phyloP scores from a whole-genome alignment of 2,113 vertebrate genomes.

The Chrysemys picta region DNA sequence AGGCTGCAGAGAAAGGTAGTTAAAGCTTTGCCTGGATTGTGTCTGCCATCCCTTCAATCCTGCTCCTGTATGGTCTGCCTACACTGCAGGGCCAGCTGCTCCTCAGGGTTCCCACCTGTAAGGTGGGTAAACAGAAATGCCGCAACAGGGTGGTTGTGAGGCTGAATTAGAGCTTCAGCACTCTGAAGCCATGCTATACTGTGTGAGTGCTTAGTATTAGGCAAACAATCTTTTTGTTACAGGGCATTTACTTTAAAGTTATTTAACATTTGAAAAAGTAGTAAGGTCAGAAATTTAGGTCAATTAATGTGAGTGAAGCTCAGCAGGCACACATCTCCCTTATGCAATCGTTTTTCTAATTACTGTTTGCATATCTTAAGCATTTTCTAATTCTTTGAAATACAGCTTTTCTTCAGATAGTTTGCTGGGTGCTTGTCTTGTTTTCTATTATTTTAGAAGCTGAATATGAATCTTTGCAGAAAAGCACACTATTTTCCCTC shows the following conservation, averaged over 20 bases:
- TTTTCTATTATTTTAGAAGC: neutral
- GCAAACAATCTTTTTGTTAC: constrained; percentile 2
- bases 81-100: neutral
- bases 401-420: neutral
- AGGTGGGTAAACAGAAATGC: too few relatives aligned
- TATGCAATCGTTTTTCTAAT: constrained; percentile 55
- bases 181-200: accelerated
- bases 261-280: constrained; percentile 49
- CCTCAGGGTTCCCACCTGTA: neutral
- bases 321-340: constrained; percentile 53
- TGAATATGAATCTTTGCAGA: neutral
- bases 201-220: neutral
- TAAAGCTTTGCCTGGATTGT: neutral
- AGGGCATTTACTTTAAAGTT: constrained; percentile 15
- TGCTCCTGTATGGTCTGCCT: neutral
- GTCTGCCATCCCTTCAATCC: accelerated
- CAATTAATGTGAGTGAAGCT: constrained; percentile 50
- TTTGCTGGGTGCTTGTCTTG: neutral
- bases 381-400: constrained; percentile 12
- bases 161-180: neutral
- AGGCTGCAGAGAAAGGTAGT: neutral
- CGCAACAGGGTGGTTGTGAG: neutral
- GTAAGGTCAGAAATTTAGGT: constrained; percentile 59
- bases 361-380: constrained; percentile 49
- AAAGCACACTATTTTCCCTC: neutral